Percentiles rank a stretch among this genome's conserved stretches.
Conservation (phyloP, 92 coral and sea anemone genomes). For the Porites evermanni region DNA sequence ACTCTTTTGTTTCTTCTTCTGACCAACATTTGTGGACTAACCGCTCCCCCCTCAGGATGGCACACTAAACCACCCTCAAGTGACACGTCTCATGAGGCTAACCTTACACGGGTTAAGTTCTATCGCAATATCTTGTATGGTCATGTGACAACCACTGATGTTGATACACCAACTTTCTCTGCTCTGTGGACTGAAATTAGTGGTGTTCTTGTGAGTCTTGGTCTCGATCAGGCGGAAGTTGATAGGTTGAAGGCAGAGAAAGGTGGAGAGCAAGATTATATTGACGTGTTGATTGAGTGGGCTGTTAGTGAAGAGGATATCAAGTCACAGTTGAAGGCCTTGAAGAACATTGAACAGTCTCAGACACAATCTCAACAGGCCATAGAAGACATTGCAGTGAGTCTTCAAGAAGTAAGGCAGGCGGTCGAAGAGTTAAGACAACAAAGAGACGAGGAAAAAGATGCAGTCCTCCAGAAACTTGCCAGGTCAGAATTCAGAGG, state of each 20-base stretch:
- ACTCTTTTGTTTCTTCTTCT: background rate
- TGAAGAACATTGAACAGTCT: background rate
- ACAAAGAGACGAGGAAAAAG: background rate
- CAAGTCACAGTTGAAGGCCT: background rate
- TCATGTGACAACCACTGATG: background rate
- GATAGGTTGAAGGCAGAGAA: background rate
- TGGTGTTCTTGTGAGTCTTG: background rate
- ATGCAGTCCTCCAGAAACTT: background rate
- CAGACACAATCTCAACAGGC: background rate
- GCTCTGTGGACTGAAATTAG: background rate
- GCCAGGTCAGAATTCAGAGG: background rate
- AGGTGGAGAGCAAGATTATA: background rate
- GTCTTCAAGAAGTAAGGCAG: background rate
- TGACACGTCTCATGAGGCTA: background rate
- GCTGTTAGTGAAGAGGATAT: background rate
- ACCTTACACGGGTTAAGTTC: background rate
- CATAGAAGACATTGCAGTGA: background rate
- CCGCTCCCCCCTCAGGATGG: background rate
- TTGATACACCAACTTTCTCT: background rate
- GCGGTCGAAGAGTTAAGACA: background rate
- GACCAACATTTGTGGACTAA: background rate
- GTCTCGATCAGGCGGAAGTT: background rate
- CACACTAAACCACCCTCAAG: background rate
- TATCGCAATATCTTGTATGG: background rate
- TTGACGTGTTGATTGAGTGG: background rate